phyloP scores from a whole-genome alignment of 1,140 invertebrate species.

The Megalopta genalis region DNA sequence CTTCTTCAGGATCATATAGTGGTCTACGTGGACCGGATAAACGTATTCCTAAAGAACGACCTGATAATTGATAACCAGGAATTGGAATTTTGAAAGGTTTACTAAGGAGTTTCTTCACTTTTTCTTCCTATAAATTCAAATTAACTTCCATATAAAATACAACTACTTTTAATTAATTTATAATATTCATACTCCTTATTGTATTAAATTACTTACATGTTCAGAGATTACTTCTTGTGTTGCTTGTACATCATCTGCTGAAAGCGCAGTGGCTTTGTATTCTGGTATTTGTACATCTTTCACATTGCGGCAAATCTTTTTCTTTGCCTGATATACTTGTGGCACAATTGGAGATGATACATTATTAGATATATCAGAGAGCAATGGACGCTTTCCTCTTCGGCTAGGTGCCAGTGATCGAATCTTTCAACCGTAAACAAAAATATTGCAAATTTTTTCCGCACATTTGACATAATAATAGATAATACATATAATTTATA shows the following conservation, averaged over 20 bases:
- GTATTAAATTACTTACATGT: slow-evolving; percentile 72
- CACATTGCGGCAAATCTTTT: slow-evolving; percentile 65
- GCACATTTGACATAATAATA: background rate
- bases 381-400: slow-evolving; percentile 77
- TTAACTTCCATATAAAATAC: slow-evolving; percentile 16
- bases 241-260: slow-evolving; percentile 68
- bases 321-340: slow-evolving; percentile 50
- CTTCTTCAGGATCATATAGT: slow-evolving; percentile 95
- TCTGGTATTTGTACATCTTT: slow-evolving; percentile 70
- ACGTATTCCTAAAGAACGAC: slow-evolving; percentile 87
- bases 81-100: slow-evolving; percentile 97
- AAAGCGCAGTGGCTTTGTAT: slow-evolving; percentile 69
- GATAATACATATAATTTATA: background rate
- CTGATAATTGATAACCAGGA: slow-evolving; percentile 90
- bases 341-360: slow-evolving; percentile 1
- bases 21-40: slow-evolving; percentile 86
- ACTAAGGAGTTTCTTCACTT: slow-evolving; percentile 91
- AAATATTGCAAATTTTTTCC: slow-evolving; percentile 7
- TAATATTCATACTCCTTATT: background rate
- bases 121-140: slow-evolving; percentile 83
- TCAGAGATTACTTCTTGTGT: slow-evolving; percentile 74
- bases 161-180: background rate
- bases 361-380: slow-evolving; percentile 69
- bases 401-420: slow-evolving; percentile 82
- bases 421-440: slow-evolving; percentile 65